Percentiles rank a stretch among this genome's conserved stretches.
These are phyloP conservation scores for Ptilodon capucinus DNA, from an alignment of 2,888 invertebrate genomes.

Conservation along the genomic window DNA sequence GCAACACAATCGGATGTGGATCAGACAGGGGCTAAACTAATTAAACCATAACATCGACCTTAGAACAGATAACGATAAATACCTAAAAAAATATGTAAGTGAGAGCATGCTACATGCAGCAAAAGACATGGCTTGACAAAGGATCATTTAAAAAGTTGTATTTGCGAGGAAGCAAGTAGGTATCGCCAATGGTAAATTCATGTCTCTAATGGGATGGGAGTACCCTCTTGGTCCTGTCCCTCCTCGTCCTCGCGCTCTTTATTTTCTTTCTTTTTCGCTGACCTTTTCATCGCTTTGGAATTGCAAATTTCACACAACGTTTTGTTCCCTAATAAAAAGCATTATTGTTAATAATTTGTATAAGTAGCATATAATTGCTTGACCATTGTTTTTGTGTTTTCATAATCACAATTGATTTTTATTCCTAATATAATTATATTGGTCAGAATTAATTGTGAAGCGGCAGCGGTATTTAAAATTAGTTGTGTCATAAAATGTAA, in stretches of 20 bases:
- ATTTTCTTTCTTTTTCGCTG: conserved; percentile 84
- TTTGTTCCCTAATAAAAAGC: conserved; percentile 91
- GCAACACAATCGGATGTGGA: conserved; percentile 10
- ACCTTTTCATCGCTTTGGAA: conserved; percentile 88
- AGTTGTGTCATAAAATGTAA: conserved; percentile 40
- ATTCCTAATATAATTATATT: conserved; percentile 3
- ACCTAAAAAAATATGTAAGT: conserved; percentile 1
- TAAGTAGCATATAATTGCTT: conserved; percentile 1
- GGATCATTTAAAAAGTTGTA: conserved; percentile 20
- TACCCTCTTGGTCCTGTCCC: conserved; percentile 72
- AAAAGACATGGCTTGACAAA: conserved; percentile 26
- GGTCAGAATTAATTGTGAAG: conserved; percentile 3
- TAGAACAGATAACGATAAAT: conserved; percentile 1
- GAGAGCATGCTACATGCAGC: conserved; percentile 53
- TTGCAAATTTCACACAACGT: conserved; percentile 93
- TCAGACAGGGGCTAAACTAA: conserved; percentile 5
- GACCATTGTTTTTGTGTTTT: background rate
- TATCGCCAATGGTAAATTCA: conserved; percentile 17
- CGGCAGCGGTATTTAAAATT: conserved; percentile 28
- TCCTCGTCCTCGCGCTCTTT: conserved; percentile 75
- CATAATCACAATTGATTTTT: background rate
- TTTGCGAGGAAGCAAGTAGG: conserved; percentile 24
- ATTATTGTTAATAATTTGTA: conserved; percentile 47
- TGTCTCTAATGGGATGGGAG: conserved; percentile 31
- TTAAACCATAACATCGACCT: conserved; percentile 8